phyloP scores from a whole-genome alignment of 2,113 vertebrate species.

The Sakesphorus luctuosus region DNA sequence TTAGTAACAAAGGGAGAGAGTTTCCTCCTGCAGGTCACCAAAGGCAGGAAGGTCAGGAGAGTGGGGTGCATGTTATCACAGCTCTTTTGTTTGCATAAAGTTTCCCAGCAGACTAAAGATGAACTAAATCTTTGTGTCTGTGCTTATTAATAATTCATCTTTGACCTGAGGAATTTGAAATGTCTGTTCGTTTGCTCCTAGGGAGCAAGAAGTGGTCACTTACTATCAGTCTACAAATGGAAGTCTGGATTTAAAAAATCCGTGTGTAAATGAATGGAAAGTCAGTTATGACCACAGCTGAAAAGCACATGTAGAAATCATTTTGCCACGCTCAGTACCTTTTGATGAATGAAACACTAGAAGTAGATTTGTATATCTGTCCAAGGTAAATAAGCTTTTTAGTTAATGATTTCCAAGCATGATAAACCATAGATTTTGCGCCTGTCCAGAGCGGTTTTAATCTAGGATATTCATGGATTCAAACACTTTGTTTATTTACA shows the following conservation, averaged over 20 bases:
- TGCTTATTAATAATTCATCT: background rate
- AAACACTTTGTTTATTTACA: background rate
- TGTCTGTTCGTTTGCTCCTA: background rate
- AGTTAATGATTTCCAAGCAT: background rate
- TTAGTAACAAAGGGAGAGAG: background rate
- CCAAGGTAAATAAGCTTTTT: background rate
- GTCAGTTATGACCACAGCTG: background rate
- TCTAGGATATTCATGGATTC: background rate
- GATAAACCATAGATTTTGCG: background rate
- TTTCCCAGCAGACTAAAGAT: conserved; percentile 49
- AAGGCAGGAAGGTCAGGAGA: background rate
- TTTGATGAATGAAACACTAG: background rate
- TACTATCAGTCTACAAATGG: conserved; percentile 18
- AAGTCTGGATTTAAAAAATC: conserved; percentile 25
- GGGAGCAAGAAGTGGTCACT: background rate
- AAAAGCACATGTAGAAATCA: background rate
- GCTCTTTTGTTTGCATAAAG: conserved; percentile 33
- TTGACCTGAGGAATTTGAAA: conserved; percentile 59
- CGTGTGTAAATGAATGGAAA: conserved; percentile 16
- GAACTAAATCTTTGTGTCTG: background rate
- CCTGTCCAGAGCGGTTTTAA: background rate
- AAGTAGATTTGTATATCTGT: background rate
- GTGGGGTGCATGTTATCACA: background rate
- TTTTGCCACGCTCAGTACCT: background rate
- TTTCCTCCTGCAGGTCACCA: background rate